Evolutionary conservation across 1,140 invertebrate genomes (phyloP).

Genomic region (Antheraea mylitta): DNA sequence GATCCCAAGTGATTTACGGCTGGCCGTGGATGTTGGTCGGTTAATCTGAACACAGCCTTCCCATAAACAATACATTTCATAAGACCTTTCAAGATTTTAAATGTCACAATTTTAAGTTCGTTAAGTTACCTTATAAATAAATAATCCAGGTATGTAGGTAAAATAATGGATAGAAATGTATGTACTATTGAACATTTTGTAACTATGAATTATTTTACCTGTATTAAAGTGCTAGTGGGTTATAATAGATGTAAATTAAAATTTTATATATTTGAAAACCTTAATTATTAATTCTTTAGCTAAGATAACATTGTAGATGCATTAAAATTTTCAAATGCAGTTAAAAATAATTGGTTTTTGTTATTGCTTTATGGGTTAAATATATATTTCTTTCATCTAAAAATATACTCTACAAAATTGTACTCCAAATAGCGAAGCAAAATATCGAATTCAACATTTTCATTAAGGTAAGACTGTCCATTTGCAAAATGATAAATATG

Average conservation of each 20-base stretch:
- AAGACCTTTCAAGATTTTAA: conserved; percentile 15
- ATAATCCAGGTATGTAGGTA: no score
- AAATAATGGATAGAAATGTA: no score
- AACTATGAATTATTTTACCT: no score
- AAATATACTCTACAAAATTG: not conserved
- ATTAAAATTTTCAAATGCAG: no score
- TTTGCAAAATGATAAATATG: conserved; percentile 79
- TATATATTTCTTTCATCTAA: not conserved
- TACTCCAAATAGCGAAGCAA: conserved; percentile 10
- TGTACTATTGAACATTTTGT: no score
- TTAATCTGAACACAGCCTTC: conserved; percentile 43
- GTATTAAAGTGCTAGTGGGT: no score
- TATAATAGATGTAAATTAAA: no score
- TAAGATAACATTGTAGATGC: no score
- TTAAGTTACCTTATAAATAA: not conserved
- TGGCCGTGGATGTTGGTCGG: conserved; percentile 24
- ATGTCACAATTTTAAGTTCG: not conserved
- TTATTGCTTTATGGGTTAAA: not conserved
- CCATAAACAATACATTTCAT: conserved; percentile 27
- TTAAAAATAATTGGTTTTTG: not conserved
- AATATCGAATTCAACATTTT: conserved; percentile 60
- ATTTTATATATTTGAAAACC: no score
- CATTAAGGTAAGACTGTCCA: conserved; percentile 76
- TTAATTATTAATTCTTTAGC: no score
- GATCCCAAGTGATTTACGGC: conserved; percentile 61